Evolutionary conservation across 2,888 invertebrate genomes (phyloP).

Genomic region (Tipula confusa): DNA sequence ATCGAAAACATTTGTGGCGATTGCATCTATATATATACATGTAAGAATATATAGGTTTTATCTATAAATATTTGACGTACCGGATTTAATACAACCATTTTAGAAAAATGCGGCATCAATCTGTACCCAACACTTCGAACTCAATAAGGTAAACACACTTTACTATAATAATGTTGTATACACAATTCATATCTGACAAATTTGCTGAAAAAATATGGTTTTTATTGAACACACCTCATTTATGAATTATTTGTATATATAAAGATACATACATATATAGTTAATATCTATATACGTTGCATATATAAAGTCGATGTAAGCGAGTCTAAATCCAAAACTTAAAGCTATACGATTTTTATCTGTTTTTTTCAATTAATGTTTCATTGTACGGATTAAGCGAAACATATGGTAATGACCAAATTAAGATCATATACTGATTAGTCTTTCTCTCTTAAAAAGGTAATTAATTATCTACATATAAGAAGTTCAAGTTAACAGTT

Average conservation of each 20-base stretch:
- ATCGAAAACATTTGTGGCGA: too few species aligned
- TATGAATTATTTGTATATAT: background rate
- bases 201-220: background rate
- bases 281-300: background rate
- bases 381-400: background rate
- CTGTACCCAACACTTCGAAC: background rate
- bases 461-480: conserved; percentile 8
- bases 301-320: background rate
- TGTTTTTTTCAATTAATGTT: background rate
- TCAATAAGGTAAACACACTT: background rate
- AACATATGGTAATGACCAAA: background rate
- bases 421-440: background rate
- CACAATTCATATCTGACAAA: background rate
- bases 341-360: background rate
- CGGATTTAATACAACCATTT: background rate
- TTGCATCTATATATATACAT: too few species aligned
- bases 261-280: too few species aligned
- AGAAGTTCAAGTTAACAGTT: background rate
- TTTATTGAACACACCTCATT: background rate
- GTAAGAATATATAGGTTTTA: background rate
- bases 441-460: background rate
- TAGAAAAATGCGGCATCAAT: background rate
- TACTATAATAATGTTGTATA: background rate
- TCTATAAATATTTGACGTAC: background rate
- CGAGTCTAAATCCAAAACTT: background rate